A percentile compares a stretch with the other conserved stretches of the same genome.
phyloP scores from a whole-genome alignment of 2,113 vertebrate species.

The Castor canadensis region DNA sequence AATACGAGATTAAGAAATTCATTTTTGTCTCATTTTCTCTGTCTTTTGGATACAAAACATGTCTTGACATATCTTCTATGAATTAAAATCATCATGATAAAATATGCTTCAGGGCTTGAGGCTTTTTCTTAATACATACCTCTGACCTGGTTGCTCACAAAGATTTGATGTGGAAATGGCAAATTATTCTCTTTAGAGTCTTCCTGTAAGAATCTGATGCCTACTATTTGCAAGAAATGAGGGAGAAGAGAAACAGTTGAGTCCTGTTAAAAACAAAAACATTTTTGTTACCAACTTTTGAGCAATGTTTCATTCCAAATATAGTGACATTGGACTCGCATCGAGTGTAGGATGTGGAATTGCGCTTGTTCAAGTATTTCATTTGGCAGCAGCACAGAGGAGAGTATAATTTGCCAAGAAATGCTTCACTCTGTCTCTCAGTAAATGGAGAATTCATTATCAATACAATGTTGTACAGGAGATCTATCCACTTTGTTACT shows the following conservation, averaged over 20 bases:
- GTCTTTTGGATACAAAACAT: slow-evolving; percentile 2
- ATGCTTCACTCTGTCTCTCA: slow-evolving; percentile 70
- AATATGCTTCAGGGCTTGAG: not conserved
- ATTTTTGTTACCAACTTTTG: slow-evolving; percentile 73
- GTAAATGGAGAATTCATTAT: slow-evolving; percentile 71
- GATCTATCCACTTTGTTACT: slow-evolving; percentile 52
- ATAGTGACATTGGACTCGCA: slow-evolving; percentile 78
- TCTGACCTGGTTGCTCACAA: slow-evolving; percentile 2
- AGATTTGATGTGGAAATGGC: not conserved
- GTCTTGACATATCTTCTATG: not conserved
- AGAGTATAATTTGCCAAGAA: slow-evolving; percentile 78
- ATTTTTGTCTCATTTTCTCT: slow-evolving; percentile 41
- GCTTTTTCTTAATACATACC: not conserved
- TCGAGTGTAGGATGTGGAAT: slow-evolving; percentile 77
- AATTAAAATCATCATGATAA: slow-evolving; percentile 15
- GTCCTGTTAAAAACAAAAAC: slow-evolving; percentile 72
- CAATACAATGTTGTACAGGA: slow-evolving; percentile 45
- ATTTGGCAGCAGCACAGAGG: slow-evolving; percentile 76
- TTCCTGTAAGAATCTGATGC: not conserved
- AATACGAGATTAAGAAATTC: not conserved
- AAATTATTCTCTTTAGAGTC: not conserved
- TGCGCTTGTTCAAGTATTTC: slow-evolving; percentile 80
- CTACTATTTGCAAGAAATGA: slow-evolving; percentile 54
- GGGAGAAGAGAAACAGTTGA: slow-evolving; percentile 61
- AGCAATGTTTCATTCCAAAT: slow-evolving; percentile 74